Evolutionary conservation across 1,140 invertebrate genomes (phyloP), one percentile per base, ranked within the genome.

Genomic region (Listronotus bonariensis): DNA sequence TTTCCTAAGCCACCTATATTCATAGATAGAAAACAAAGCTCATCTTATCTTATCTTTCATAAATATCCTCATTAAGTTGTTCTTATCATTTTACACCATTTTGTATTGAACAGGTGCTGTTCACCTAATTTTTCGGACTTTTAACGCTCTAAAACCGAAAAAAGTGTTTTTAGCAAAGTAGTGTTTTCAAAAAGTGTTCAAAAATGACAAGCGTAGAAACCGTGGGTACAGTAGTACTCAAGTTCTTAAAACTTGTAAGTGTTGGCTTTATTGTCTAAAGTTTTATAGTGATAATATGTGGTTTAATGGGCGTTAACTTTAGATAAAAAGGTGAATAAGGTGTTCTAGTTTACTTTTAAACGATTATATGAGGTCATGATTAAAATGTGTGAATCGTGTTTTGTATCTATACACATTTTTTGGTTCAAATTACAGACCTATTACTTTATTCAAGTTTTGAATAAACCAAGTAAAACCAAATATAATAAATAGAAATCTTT

Each of bases 241-340:
- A 68, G 52, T 52, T 68, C 10, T 31, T 68, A 20, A 68, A 68
- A 49, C 63, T 68, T 26, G 67, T 68, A 65, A 68, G 62, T 65
- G 26, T 12, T 36, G 32, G n/a, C 20, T 38, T 15, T 6, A n/a
- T 53, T 65, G 34, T 31, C 15, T 11, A 12, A 18, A 48, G 20
- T 1, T 34, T 45, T 32, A 11, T 18, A 32, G 40, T 20, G 15
- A 6, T 45, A 11, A 40, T 31, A 17, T 12, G 36, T 53, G 15
- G 12, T n/a, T 0, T 46, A 14, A 10, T 62, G 52, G 61, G 61
- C 61, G 61, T 55, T 38, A 43, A 53, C 58, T 61, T 36, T 9
- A 38, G 43, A 48, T 40, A 54, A 14, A 43, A 31, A 12, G 14
- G 12, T 53, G 18, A 51, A 5, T 10, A 1, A 15, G 10, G 8